Evolutionary conservation across 2,888 invertebrate genomes (phyloP), one percentile per base, ranked within the genome.

Genomic region (Xanthia icteritia): DNA sequence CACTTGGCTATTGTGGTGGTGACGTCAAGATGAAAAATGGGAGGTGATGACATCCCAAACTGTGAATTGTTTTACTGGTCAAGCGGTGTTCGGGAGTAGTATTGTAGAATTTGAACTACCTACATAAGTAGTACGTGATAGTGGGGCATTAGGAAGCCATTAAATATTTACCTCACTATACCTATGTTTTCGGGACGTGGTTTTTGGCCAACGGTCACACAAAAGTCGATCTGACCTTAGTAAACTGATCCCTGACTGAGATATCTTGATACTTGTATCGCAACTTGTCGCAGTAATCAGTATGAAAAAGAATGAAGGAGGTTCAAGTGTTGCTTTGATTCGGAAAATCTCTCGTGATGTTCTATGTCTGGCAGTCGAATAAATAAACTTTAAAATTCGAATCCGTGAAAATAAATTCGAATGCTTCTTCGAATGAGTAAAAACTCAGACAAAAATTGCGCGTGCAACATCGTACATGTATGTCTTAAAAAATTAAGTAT

Each of bases 1-100:
- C 51, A 65, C 69, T 73, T 73, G 23, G 39, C 54, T 31, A 54
- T 77, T 82, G 67, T 84, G 48, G 27, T 13, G 45, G 15, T 79
- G 86, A 84, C 77, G 23, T 86, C 76, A 61, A 80, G 76, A 77
- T 84, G 86, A 77, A 73, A 65, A 56, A 63, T 75, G 65, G 45
- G 11, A 60, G 39, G 9, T 64, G 63, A 71, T 71, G 71, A 61
- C 54, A 69, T 77, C 73, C 60, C 80, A 36, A 48, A 54, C n/a
- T 76, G 56, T 77, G 45, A 39, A 61, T 58, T 23, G 60, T 65
- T 64, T 68, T 42, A 56, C 11, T 72, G 58, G 70, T 68, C 60
- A 64, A 83, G 68, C 68, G 51, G n/a, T 61, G 42, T 31, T 6
- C 9, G 6, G n/a, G 48, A 68, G 56, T 51, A 61, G 17, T 27